phyloP scores from a whole-genome alignment of 2,797 vertebrate genomes.

The Cygnus olor region DNA sequence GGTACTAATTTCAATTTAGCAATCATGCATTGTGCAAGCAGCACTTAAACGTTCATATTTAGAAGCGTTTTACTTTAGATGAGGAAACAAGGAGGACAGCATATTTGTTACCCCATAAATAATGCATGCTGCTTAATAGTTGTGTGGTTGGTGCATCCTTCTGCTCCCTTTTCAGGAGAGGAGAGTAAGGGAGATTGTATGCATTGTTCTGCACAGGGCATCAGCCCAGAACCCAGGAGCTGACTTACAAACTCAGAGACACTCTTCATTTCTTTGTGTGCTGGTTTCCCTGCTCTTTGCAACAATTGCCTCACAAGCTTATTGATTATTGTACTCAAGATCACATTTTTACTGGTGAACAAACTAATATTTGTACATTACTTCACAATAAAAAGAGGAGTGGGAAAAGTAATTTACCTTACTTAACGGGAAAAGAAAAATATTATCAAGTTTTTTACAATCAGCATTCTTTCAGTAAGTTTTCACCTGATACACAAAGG shows the following conservation, averaged over 20 bases:
- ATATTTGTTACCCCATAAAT: neutral
- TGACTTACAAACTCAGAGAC: neutral
- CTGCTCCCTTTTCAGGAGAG: neutral
- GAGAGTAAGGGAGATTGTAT: neutral
- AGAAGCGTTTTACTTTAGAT: neutral
- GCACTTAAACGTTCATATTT: neutral
- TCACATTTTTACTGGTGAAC: neutral
- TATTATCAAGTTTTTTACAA: neutral
- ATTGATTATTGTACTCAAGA: neutral
- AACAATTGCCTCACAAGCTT: neutral
- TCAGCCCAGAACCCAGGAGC: neutral
- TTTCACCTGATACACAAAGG: neutral
- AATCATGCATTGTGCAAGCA: neutral
- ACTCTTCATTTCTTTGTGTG: neutral
- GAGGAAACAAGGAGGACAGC: neutral
- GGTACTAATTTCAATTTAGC: neutral
- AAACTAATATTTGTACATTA: neutral
- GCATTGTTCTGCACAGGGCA: neutral
- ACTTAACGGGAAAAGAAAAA: neutral
- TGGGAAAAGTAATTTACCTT: neutral
- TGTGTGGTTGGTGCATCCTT: neutral
- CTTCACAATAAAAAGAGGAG: neutral
- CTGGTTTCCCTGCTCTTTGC: neutral
- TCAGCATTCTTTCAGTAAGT: neutral
- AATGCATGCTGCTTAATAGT: neutral